A percentile compares a stretch with the other conserved stretches of the same genome.
Conservation (phyloP, 2,797 vertebrate species). For the Eulemur albifrons region DNA sequence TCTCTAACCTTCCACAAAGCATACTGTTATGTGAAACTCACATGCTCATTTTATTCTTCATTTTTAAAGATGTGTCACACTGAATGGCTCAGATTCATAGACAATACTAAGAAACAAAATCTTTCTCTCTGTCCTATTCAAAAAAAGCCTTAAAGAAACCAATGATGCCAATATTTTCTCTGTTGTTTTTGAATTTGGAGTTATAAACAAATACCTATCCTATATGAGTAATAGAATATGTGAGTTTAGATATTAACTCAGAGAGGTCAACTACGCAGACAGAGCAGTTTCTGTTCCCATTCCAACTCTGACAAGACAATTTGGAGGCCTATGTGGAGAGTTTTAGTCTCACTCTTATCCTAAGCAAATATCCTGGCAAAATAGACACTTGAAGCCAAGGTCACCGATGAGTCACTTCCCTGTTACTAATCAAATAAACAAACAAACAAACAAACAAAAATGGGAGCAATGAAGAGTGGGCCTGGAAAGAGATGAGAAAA, state of each 20-base stretch:
- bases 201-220: background rate
- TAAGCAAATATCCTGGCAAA: background rate
- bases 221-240: background rate
- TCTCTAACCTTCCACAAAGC: background rate
- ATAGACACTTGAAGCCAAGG: background rate
- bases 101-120: background rate
- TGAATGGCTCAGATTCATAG: background rate
- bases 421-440: constrained; percentile 17
- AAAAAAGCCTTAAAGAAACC: background rate
- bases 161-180: background rate
- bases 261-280: background rate
- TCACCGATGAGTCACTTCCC: background rate
- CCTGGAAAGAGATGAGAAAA: constrained; percentile 3
- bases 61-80: background rate
- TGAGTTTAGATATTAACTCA: background rate
- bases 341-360: background rate
- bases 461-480: background rate
- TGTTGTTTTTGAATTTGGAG: background rate
- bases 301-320: background rate
- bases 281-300: background rate
- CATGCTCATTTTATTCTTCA: background rate
- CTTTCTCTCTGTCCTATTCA: background rate
- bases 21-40: background rate
- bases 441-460: constrained; percentile 33
- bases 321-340: background rate